These are phyloP conservation scores for Neotoma lepida DNA, from an alignment of 2,113 vertebrate genomes.

Conservation along the genomic window DNA sequence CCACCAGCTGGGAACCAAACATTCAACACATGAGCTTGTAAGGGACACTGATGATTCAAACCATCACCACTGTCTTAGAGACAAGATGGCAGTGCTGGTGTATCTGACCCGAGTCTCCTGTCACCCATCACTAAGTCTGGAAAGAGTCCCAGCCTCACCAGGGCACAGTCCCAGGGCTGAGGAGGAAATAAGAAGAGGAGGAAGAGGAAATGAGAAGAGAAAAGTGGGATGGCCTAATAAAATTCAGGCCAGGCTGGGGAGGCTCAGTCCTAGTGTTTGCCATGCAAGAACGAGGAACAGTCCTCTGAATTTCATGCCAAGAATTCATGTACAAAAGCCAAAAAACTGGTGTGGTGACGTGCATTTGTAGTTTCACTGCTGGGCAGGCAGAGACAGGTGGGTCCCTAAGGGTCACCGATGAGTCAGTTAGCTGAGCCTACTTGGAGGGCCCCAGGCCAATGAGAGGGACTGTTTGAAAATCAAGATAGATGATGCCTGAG, in stretches of 20 bases:
- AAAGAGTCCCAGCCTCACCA: background rate
- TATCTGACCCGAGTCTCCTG: background rate
- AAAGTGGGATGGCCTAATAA: background rate
- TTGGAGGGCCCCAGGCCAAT: background rate
- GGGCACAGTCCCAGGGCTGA: background rate
- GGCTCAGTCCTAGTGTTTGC: background rate
- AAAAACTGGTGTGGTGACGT: background rate
- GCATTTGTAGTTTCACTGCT: background rate
- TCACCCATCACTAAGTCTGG: too few species aligned
- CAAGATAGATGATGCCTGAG: background rate
- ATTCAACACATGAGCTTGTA: background rate
- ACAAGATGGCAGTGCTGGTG: too few species aligned
- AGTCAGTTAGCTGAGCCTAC: background rate
- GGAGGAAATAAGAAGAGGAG: fast-evolving
- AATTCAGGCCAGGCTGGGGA: background rate
- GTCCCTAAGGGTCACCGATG: background rate
- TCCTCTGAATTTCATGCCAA: background rate
- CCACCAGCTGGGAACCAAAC: background rate
- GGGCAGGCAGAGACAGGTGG: too few species aligned
- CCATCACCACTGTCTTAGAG: background rate
- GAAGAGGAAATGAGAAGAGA: background rate
- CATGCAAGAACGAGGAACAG: background rate
- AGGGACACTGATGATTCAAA: background rate
- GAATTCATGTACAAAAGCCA: background rate
- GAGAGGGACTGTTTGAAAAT: background rate